Base-by-base conservation (phyloP, 1,140 invertebrate species). In the Dinoponera quadriceps region DNA sequence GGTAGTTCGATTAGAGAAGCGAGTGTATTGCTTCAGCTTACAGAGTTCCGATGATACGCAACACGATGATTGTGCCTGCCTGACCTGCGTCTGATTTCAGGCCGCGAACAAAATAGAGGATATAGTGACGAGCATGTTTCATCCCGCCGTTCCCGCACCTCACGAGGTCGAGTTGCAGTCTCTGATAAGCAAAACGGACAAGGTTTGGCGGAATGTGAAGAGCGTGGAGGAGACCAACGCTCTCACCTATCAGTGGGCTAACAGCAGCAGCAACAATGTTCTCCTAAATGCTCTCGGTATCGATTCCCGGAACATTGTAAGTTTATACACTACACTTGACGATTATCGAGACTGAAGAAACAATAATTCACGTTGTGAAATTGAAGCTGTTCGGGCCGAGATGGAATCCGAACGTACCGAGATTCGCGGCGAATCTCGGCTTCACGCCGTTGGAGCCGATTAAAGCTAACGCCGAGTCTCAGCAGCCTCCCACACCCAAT, bases 231-330 rank as follows among this genome's bases (percentile, higher is more conserved):
- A 96, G 65, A 96, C 96, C 51, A 96, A 96, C 90, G 96, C 96
- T 27, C 95, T 97, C 49, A 95, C 94, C 69, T 96, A 96, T 88
- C 96, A 96, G 75, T 97, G 96, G 96, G 95, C 95, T 65, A 96
- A 96, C 88, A 97, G 96, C 59, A 92, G 94, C 29, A 96, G 96
- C 80, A 96, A 97, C 90, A 96, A 96, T 91, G 94, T 95, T 63
- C 93, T 97, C 62, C 91, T 97, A 49, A 96, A 95, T 86, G 95
- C 97, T 20, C 94, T 98, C 48, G 97, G 96, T 85, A 97, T 98
- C 88, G 97, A 97, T 95, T 97, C 96, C 4, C 95, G 97, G 83
- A 97, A 98, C 92, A 97, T 98, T 91, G 97, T 97, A 95, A 97
- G 96, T 96, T 84, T 25, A 49, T 44, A n/a, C n/a, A n/a, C 57